Evolutionary conservation across 2,888 invertebrate genomes (phyloP), one percentile per base, ranked within the genome.

Genomic region (Sturmia bella): DNA sequence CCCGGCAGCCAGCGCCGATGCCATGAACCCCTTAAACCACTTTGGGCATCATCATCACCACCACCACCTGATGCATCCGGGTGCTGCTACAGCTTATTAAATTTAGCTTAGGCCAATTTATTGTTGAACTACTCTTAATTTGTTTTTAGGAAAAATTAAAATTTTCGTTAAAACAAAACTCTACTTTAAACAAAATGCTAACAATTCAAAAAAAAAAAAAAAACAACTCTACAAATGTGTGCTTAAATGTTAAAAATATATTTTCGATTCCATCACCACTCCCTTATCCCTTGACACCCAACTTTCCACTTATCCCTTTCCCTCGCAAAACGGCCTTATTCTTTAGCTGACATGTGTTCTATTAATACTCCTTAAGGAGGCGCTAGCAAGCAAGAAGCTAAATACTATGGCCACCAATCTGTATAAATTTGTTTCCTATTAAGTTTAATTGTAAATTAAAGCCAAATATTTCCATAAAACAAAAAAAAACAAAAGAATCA

Each of bases 71-170:
- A 93, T 94, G 93, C 94, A 93, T 89, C 93, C 94, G 32, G 95
- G 95, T 11, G 94, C 95, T 50, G 94, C 95, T 76, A 94, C 95
- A 78, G 95, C 95, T 64, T 95, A 95, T 92, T 95, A 94, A 95
- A 93, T 92, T 45, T 73, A 73, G 80, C 50, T 66, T 70, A 72
- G 70, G 74, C 19, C 61, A 81, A 73, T 70, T 76, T 77, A 39
- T 57, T 70, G 66, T 76, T 70, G 68, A 73, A 37, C 59, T 72
- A 64, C 43, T 56, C 32, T 19, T 21, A 13, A 50, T 41, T 73
- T 64, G 59, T 73, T 27, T 73, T 27, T 78, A 78, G 78, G 74
- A 82, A 78, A 43, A 75, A 75, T 70, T 75, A 13, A 61, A 56
- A 75, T 69, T 73, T 70, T 76, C 73, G 39, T 76, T 63, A 48